Conservation (phyloP, 2,888 invertebrate genomes). For the Sialis lutaria region DNA sequence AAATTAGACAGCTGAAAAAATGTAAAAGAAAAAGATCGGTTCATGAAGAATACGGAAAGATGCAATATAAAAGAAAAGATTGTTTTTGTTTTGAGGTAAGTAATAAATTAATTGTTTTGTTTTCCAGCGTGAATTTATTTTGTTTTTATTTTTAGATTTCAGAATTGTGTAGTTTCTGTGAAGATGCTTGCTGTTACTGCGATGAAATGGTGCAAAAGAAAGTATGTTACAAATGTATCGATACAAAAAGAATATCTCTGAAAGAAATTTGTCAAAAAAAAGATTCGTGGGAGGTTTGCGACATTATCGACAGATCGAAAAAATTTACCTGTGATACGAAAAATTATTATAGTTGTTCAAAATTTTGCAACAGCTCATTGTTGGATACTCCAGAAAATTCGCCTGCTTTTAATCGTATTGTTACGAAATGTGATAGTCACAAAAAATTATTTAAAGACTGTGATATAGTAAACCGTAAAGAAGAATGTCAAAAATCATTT, state of each 20-base stretch:
- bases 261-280: too few species aligned
- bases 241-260: neutral
- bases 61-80: neutral
- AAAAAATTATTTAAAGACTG: too few species aligned
- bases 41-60: neutral
- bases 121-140: too few species aligned
- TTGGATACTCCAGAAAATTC: too few species aligned
- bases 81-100: neutral
- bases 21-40: constrained; percentile 3
- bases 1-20: constrained; percentile 24
- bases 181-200: neutral
- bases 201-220: neutral
- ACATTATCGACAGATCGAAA: neutral
- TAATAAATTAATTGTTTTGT: neutral
- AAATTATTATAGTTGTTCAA: constrained; percentile 3
- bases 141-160: neutral
- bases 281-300: too few species aligned
- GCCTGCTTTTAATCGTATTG: too few species aligned
- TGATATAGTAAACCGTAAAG: too few species aligned
- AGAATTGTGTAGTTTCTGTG: neutral
- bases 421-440: too few species aligned
- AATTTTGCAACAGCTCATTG: neutral
- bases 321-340: constrained; percentile 4
- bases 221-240: neutral
- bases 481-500: too few species aligned